Conservation (phyloP, 2,888 invertebrate species). For the Epistrophella euchroma region DNA sequence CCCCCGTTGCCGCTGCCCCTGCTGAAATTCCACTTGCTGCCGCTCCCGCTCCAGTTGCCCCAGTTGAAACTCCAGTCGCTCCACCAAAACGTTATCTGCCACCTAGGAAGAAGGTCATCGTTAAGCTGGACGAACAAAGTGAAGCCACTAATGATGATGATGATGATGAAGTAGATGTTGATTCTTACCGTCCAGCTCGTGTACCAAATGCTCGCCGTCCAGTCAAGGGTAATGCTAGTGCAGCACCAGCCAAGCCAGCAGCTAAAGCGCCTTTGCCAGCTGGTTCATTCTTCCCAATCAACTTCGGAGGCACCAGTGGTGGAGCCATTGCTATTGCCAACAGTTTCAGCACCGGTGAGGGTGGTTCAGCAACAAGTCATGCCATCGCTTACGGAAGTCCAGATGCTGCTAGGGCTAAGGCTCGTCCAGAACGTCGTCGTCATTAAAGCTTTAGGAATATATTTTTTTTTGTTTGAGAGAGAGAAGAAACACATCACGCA, state of each 20-base stretch:
- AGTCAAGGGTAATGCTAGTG: conserved; percentile 71
- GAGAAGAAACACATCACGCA: conserved; percentile 15
- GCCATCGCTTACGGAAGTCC: conserved; percentile 84
- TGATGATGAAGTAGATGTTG: conserved; percentile 78
- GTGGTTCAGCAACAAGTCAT: conserved; percentile 83
- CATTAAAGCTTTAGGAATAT: conserved; percentile 23
- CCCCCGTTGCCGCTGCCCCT: conserved; percentile 63
- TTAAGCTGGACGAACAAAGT: conserved; percentile 81
- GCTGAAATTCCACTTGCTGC: conserved; percentile 78
- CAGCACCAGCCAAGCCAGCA: conserved; percentile 76
- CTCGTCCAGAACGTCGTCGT: conserved; percentile 78
- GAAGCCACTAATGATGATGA: conserved; percentile 79
- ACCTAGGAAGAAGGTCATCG: conserved; percentile 81
- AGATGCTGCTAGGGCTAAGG: conserved; percentile 80
- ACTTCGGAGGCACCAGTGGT: conserved; percentile 82
- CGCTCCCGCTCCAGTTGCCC: conserved; percentile 78
- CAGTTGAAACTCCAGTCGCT: conserved; percentile 78
- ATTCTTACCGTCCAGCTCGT: conserved; percentile 78
- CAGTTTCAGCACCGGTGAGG: conserved; percentile 83
- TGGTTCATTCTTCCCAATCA: conserved; percentile 83
- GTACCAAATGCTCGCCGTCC: conserved; percentile 81
- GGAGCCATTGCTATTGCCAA: conserved; percentile 84
- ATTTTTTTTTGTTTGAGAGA: conserved; percentile 14
- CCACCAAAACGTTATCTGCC: conserved; percentile 81
- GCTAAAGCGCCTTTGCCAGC: conserved; percentile 80